Evolutionary conservation across 2,888 invertebrate genomes (phyloP).

Genomic region (Globia sparganii): DNA sequence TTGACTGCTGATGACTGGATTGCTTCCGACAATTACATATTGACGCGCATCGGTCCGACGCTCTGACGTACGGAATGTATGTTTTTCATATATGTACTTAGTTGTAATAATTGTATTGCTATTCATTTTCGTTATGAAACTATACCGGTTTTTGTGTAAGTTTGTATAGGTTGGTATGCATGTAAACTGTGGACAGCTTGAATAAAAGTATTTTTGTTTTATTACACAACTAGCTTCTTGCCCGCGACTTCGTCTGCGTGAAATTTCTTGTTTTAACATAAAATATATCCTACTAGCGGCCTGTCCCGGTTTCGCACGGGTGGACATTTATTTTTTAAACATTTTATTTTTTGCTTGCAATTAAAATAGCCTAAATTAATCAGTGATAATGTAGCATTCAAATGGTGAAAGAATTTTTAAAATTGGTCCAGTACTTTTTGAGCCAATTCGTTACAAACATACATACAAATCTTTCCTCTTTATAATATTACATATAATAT

Average conservation of each 20-base stretch:
- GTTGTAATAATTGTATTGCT: not conserved
- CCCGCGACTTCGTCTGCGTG: no score
- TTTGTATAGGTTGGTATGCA: not conserved
- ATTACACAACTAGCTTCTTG: not conserved
- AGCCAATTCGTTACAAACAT: no score
- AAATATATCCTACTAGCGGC: not conserved
- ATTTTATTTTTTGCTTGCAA: no score
- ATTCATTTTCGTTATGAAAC: not conserved
- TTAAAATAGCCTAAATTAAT: no score
- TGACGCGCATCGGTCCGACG: not conserved
- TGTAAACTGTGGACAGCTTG: no score
- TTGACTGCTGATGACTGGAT: conserved; percentile 44
- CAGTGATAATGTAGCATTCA: no score
- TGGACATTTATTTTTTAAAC: no score
- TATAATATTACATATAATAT: no score
- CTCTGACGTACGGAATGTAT: not conserved
- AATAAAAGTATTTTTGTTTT: not conserved
- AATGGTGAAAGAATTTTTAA: no score
- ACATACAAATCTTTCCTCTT: no score
- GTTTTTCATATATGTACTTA: not conserved
- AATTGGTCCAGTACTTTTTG: no score
- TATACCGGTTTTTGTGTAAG: not conserved
- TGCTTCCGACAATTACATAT: conserved; percentile 37
- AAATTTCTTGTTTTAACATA: not conserved
- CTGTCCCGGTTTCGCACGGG: no score